Conservation (phyloP, 2,113 vertebrate genomes). For the Heterotis niloticus region DNA sequence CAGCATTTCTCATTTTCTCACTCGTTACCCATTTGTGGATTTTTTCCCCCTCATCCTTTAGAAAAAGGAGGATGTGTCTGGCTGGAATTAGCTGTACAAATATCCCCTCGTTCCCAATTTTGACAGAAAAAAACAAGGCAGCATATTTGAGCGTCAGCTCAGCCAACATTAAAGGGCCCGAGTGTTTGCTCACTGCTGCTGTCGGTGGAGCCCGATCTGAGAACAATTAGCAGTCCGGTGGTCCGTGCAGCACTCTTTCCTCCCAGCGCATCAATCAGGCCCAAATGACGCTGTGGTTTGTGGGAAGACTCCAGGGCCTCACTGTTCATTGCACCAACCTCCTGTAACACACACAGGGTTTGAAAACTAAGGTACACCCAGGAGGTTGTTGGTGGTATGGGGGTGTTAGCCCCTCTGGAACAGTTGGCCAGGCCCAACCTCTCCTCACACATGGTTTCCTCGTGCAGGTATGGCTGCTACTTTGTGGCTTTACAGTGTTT, state of each 20-base stretch:
- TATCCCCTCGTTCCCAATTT: constrained; percentile 26
- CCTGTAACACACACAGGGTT: constrained; percentile 13
- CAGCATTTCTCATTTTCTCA: constrained; percentile 1
- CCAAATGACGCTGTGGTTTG: constrained; percentile 44
- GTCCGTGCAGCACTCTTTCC: constrained; percentile 29
- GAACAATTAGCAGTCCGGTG: constrained; percentile 53
- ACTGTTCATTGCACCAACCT: constrained; percentile 23
- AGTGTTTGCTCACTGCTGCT: constrained; percentile 50
- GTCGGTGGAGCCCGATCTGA: constrained; percentile 44
- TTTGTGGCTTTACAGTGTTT: no score
- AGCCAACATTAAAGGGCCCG: constrained; percentile 44
- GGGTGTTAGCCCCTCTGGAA: no score
- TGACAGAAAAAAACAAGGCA: constrained; percentile 23
- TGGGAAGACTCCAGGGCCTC: constrained; percentile 4
- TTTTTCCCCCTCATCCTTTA: constrained; percentile 33
- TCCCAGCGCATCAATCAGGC: constrained; percentile 48
- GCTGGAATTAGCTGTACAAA: constrained; percentile 48
- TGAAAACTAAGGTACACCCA: background rate
- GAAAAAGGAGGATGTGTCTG: constrained; percentile 30
- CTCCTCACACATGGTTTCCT: background rate
- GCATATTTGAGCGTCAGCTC: constrained; percentile 42
- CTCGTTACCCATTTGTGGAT: constrained; percentile 22
- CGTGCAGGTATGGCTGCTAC: background rate
- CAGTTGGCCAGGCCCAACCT: no score
- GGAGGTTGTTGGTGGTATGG: no score